These are phyloP conservation scores for Remorina albescens DNA, from an alignment of 2,797 vertebrate species.

Conservation along the genomic window DNA sequence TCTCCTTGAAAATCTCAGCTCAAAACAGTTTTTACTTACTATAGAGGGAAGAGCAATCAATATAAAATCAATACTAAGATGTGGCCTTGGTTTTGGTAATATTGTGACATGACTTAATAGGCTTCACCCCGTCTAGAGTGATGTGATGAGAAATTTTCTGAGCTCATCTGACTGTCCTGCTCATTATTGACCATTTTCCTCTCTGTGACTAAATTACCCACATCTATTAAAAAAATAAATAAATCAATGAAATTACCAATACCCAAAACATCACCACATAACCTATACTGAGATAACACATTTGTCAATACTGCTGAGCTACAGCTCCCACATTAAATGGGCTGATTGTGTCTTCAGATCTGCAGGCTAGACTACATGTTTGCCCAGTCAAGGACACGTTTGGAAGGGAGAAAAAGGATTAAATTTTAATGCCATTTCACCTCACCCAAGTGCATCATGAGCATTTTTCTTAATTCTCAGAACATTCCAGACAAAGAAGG, in stretches of 20 bases:
- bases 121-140: background rate
- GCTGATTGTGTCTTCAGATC: conserved; percentile 3
- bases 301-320: background rate
- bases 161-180: background rate
- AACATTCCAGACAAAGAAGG: conserved; percentile 39
- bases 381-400: background rate
- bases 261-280: conserved; percentile 20
- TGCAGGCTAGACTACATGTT: background rate
- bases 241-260: background rate
- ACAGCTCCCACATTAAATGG: conserved; percentile 11
- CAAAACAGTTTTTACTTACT: background rate
- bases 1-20: background rate
- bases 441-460: background rate
- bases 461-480: conserved; percentile 21
- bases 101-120: background rate
- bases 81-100: background rate
- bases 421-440: background rate
- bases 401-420: background rate
- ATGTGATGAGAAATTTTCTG: background rate
- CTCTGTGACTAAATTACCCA: background rate
- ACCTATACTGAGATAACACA: background rate
- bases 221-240: background rate
- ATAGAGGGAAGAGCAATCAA: conserved; percentile 3
- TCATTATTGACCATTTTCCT: background rate
- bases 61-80: conserved; percentile 22